Conservation (phyloP, 1,140 invertebrate genomes). For the Aradophagus sp. region DNA sequence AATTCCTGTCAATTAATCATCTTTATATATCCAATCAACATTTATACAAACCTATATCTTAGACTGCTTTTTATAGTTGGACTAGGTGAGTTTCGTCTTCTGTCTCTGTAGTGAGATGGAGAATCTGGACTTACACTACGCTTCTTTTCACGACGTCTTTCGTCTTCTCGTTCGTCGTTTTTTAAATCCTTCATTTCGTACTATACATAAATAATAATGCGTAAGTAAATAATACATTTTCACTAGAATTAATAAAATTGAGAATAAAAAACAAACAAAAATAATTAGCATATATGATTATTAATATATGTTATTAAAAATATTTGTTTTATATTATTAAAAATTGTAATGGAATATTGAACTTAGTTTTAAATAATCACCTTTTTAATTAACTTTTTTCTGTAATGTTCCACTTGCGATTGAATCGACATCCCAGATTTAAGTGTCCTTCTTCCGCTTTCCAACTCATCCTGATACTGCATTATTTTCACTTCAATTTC, state of each 20-base stretch:
- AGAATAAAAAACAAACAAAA: no score
- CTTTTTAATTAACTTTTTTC: slow-evolving; percentile 91
- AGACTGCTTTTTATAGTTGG: slow-evolving; percentile 58
- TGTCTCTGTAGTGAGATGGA: slow-evolving; percentile 68
- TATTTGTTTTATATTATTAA: no score
- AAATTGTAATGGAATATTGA: no score
- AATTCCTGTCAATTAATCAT: no score
- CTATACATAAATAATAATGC: slow-evolving; percentile 57
- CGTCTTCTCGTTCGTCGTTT: slow-evolving; percentile 70
- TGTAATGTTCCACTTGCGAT: slow-evolving; percentile 93
- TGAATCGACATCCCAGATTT: slow-evolving; percentile 86
- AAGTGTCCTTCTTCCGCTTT: slow-evolving; percentile 85
- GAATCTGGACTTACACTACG: slow-evolving; percentile 70
- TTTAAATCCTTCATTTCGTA: slow-evolving; percentile 71
- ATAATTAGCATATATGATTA: no score
- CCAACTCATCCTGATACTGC: slow-evolving; percentile 97
- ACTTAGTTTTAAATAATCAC: slow-evolving; percentile 62
- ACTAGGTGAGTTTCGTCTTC: slow-evolving; percentile 65
- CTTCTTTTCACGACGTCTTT: slow-evolving; percentile 68
- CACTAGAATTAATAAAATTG: no score
- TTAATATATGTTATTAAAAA: no score
- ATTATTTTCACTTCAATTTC: slow-evolving; percentile 96
- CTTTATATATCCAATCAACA: slow-evolving; percentile 3
- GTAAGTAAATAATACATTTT: no score
- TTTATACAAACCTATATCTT: slow-evolving; percentile 65